Percentiles rank a stretch among this genome's conserved stretches.
These are phyloP conservation scores for Megaceryle alcyon DNA, from an alignment of 2,797 vertebrate genomes.

Conservation along the genomic window DNA sequence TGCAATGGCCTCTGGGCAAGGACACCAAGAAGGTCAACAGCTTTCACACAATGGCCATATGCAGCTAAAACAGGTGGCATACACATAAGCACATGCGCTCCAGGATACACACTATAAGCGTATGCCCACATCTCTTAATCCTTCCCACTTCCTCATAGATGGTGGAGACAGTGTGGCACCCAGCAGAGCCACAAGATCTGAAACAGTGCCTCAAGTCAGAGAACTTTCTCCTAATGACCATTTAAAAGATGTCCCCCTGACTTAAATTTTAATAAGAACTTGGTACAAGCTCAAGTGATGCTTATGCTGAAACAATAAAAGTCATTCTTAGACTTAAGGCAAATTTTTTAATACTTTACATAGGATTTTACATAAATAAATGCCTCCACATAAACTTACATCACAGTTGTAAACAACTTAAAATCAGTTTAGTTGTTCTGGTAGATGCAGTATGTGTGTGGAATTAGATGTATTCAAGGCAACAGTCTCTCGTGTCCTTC, in stretches of 20 bases:
- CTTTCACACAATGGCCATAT: neutral
- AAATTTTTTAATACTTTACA: neutral
- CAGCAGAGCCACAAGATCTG: neutral
- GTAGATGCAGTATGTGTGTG: rapidly evolving
- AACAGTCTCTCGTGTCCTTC: neutral
- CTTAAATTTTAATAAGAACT: neutral
- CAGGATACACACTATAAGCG: neutral
- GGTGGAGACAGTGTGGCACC: neutral
- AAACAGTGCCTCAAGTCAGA: neutral
- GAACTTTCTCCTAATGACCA: neutral
- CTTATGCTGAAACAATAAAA: neutral
- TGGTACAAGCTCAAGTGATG: neutral
- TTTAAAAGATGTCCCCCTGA: neutral
- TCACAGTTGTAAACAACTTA: neutral
- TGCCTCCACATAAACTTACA: neutral
- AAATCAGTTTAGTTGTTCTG: neutral
- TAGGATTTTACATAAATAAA: neutral
- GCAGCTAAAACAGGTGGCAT: neutral
- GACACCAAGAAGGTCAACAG: neutral
- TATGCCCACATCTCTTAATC: too few species aligned
- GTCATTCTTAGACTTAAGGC: neutral
- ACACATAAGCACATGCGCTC: rapidly evolving
- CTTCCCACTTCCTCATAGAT: neutral
- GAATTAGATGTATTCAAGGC: neutral
- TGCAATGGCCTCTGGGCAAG: neutral